Evolutionary conservation across 1,140 invertebrate genomes (phyloP), one percentile per base, ranked within the genome.

Genomic region (Seison nebaliae): DNA sequence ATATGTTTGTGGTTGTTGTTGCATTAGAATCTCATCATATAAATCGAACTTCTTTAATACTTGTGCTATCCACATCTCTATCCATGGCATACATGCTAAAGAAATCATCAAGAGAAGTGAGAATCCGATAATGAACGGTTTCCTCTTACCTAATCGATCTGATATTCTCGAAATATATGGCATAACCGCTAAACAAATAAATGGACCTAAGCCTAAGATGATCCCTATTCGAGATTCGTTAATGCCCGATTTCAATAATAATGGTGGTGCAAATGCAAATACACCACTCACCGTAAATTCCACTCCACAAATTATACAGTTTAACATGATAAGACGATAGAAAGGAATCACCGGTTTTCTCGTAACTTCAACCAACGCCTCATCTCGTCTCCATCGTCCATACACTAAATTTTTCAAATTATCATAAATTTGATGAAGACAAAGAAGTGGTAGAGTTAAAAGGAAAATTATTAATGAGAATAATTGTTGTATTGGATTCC

Each of bases 251-350:
- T 65, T 64, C 5, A 65, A 49, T 18, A 65, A 42, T 47, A 65
- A 50, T 15, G 63, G 62, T 12, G 63, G 62, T 36, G 64, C 57
- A 46, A 61, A 65, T 2, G 55, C 57, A 46, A 64, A 64, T 12
- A 60, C 62, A 24, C 60, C 57, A 44, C 55, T 60, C 16, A 55
- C 54, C 42, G 54, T 54, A 20, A 65, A 51, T 48, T 65, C 63
- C 14, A 64, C 46, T 19, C 62, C 63, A 47, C 55, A 63, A 0
- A 61, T 57, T 12, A 64, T 45, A n/a, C 54, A 44, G 45, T 65
- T 65, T 5, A 63, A 38, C 8, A 55, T 35, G 15, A 57, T 22
- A 38, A 55, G 49, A 14, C 33, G 38, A 21, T 23, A 16, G 3
- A 40, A n/a, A n/a, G n/a, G n/a, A n/a, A n/a, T n/a, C n/a, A n/a